A percentile compares a stretch with the other conserved stretches of the same genome.
These are phyloP conservation scores for Yasuhikotakia modesta DNA, from an alignment of 2,797 vertebrate genomes.

Conservation along the genomic window DNA sequence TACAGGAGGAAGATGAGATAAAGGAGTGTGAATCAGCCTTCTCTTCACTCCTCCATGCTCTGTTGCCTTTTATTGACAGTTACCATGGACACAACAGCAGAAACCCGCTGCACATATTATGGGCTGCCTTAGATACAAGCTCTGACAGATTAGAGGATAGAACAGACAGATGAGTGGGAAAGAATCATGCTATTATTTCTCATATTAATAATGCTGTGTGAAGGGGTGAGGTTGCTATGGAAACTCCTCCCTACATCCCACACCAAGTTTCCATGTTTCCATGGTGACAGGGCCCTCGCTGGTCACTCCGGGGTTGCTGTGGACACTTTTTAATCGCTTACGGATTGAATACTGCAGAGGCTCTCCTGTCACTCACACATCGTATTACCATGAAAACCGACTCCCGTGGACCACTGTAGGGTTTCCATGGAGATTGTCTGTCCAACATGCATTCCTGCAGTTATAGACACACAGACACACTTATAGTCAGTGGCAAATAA, in stretches of 20 bases:
- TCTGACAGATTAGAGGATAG: slow-evolving; percentile 18
- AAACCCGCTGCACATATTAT: slow-evolving; percentile 29
- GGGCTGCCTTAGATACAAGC: slow-evolving; percentile 24
- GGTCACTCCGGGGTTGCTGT: slow-evolving; percentile 49
- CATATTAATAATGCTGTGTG: slow-evolving; percentile 29
- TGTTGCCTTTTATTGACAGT: slow-evolving; percentile 43
- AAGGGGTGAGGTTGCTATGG: slow-evolving; percentile 70
- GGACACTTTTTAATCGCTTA: slow-evolving; percentile 46
- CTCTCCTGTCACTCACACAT: slow-evolving; percentile 66
- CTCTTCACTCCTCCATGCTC: slow-evolving; percentile 35
- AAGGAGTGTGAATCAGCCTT: slow-evolving; percentile 40
- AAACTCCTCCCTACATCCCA: slow-evolving; percentile 65
- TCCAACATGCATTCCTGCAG: neutral
- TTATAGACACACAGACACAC: slow-evolving; percentile 33
- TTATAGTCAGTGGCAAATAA: neutral
- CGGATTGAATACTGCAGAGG: slow-evolving; percentile 34
- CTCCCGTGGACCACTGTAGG: slow-evolving; percentile 62
- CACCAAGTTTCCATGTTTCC: slow-evolving; percentile 59
- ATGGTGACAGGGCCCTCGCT: slow-evolving; percentile 41
- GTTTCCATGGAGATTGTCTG: slow-evolving; percentile 67
- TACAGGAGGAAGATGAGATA: slow-evolving; percentile 25
- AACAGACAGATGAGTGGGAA: slow-evolving; percentile 7
- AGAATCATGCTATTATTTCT: slow-evolving; percentile 17
- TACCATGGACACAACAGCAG: slow-evolving; percentile 31
- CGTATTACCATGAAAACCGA: slow-evolving; percentile 74